These are phyloP conservation scores for Amphimallon solstitiale DNA, from an alignment of 2,888 invertebrate genomes.

Conservation along the genomic window DNA sequence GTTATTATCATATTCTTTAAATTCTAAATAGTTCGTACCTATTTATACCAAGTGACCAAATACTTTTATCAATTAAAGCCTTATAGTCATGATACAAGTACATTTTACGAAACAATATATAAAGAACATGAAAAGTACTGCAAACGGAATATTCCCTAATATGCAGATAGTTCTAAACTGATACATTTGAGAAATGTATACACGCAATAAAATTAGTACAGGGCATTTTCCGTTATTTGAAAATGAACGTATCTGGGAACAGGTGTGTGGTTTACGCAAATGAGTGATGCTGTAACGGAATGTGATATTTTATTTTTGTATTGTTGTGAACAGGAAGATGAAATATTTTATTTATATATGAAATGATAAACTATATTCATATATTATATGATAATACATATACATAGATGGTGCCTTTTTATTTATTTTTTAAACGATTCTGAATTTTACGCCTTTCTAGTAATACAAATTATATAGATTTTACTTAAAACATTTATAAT, in stretches of 20 bases:
- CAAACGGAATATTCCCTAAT: slow-evolving; percentile 8
- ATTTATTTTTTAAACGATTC: slow-evolving; percentile 56
- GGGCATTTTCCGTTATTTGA: slow-evolving; percentile 45
- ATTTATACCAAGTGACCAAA: slow-evolving; percentile 60
- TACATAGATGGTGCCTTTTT: slow-evolving; percentile 62
- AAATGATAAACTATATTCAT: slow-evolving; percentile 29
- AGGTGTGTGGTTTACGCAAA: slow-evolving; percentile 41
- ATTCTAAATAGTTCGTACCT: slow-evolving; percentile 44
- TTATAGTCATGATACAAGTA: slow-evolving; percentile 53
- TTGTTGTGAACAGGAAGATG: slow-evolving; percentile 49
- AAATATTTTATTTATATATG: slow-evolving; percentile 53
- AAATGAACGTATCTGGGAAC: slow-evolving; percentile 35
- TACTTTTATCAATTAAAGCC: slow-evolving; percentile 57
- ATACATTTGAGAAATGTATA: slow-evolving; percentile 14
- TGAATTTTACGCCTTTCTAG: slow-evolving; percentile 55
- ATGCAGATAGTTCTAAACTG: not conserved
- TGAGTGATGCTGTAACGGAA: slow-evolving; percentile 54
- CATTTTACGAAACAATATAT: slow-evolving; percentile 4
- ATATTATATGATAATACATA: slow-evolving; percentile 37
- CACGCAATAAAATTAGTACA: slow-evolving; percentile 30
- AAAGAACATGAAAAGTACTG: not conserved
- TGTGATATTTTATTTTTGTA: slow-evolving; percentile 64
- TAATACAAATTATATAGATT: slow-evolving; percentile 39
- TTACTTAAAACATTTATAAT: slow-evolving; percentile 40
- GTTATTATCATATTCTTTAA: slow-evolving; percentile 15